Conservation (phyloP, 2,888 invertebrate species). For the Paralinhomoeus sp. region DNA sequence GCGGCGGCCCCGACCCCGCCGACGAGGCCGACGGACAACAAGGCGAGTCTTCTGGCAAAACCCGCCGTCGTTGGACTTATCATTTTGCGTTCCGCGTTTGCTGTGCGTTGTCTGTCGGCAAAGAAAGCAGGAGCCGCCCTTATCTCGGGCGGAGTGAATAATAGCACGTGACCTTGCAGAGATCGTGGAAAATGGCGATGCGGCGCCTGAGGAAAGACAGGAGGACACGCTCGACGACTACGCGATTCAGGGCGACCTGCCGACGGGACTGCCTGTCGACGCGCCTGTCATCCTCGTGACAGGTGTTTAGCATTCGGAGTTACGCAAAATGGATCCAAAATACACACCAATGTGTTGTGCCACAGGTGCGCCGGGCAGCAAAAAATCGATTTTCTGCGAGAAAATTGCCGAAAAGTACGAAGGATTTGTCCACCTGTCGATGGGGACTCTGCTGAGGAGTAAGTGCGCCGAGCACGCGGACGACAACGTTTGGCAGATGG, state of each 20-base stretch:
- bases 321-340: too few species aligned
- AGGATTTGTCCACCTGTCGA: constrained; percentile 16
- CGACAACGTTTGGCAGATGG: constrained; percentile 19
- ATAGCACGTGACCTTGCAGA: too few species aligned
- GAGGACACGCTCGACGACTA: background rate
- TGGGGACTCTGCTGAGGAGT: constrained; percentile 26
- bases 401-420: constrained; percentile 22
- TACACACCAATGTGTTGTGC: background rate
- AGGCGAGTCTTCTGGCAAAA: too few species aligned
- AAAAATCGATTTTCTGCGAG: constrained; percentile 16
- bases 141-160: too few species aligned
- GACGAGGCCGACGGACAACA: too few species aligned
- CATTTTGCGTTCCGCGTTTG: too few species aligned
- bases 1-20: too few species aligned
- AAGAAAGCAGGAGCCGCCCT: too few species aligned
- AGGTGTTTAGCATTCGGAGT: too few species aligned
- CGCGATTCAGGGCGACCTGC: constrained; percentile 3
- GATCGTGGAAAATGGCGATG: background rate
- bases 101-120: too few species aligned
- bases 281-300: constrained; percentile 20
- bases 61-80: too few species aligned
- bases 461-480: constrained; percentile 20
- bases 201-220: background rate
- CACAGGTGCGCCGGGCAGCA: constrained; percentile 22
- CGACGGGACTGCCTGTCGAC: constrained; percentile 12